A percentile compares a stretch with the other conserved stretches of the same genome.
phyloP scores from a whole-genome alignment of 1,140 invertebrate genomes.

The Saccostrea glomerata region DNA sequence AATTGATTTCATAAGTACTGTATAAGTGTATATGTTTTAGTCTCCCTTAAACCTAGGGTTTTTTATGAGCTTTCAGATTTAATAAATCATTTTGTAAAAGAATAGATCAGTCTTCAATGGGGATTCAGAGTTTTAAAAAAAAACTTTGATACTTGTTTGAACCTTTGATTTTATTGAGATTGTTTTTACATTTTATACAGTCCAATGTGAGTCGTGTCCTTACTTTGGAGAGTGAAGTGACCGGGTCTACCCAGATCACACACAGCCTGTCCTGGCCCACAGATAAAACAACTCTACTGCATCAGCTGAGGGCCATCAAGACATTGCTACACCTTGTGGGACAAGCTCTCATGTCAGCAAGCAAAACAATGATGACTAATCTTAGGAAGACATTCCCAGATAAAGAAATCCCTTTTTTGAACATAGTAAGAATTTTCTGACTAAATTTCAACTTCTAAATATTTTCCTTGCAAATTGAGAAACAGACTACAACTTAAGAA shows the following conservation, averaged over 20 bases:
- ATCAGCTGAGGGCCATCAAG: neutral
- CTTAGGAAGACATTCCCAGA: neutral
- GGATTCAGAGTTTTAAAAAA: too few species aligned
- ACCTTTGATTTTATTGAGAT: too few species aligned
- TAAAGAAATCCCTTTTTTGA: slow-evolving; percentile 1
- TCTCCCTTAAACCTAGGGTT: too few species aligned
- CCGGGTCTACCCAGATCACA: neutral
- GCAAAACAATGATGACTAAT: neutral
- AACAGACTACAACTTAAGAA: neutral
- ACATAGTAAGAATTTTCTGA: neutral
- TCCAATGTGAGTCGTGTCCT: neutral
- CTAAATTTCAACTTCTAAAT: neutral
- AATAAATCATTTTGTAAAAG: too few species aligned
- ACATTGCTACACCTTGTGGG: neutral
- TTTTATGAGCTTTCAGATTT: too few species aligned
- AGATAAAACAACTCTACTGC: neutral
- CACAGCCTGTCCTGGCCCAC: neutral
- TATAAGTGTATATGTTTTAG: too few species aligned
- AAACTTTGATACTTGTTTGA: too few species aligned
- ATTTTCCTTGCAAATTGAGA: neutral
- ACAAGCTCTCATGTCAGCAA: neutral
- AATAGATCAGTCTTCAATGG: too few species aligned
- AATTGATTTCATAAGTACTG: too few species aligned
- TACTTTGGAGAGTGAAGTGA: neutral
- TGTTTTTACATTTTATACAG: neutral